These are phyloP conservation scores for Melikaiella ostensackeni DNA, from an alignment of 2,888 invertebrate genomes.

Conservation along the genomic window DNA sequence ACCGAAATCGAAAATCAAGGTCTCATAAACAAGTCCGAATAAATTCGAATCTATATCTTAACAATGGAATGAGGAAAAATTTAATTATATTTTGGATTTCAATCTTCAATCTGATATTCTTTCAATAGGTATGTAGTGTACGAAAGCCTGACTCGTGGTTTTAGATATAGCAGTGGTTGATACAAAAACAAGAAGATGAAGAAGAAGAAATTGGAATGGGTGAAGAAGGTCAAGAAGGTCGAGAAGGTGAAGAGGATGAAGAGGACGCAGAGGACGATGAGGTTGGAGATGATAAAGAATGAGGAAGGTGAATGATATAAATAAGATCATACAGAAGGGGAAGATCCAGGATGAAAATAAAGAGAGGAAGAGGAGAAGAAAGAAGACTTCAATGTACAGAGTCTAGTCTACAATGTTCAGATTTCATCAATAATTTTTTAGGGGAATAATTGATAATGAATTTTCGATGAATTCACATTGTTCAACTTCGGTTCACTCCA, in stretches of 20 bases:
- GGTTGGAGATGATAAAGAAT: slow-evolving; percentile 47
- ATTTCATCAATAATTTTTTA: background rate
- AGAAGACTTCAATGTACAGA: background rate
- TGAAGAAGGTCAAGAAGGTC: slow-evolving; percentile 25
- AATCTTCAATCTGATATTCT: background rate
- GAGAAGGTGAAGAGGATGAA: slow-evolving; percentile 41
- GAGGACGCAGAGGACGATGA: slow-evolving; percentile 44
- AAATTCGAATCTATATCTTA: too few relatives aligned
- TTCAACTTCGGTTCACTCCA: too few relatives aligned
- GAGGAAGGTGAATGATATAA: slow-evolving; percentile 30
- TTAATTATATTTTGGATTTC: background rate
- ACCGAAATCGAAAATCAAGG: too few relatives aligned
- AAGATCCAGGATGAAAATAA: background rate
- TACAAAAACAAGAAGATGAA: slow-evolving; percentile 17
- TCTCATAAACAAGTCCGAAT: too few relatives aligned
- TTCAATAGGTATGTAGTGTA: background rate
- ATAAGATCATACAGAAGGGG: slow-evolving; percentile 23
- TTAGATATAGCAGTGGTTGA: slow-evolving; percentile 2
- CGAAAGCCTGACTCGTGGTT: background rate
- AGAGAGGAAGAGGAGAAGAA: background rate
- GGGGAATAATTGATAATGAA: too few relatives aligned
- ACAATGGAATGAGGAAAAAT: background rate
- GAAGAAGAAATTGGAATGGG: slow-evolving; percentile 22
- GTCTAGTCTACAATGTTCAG: background rate
- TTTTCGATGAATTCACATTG: too few relatives aligned